Base-by-base conservation (phyloP, 2,797 vertebrate species). In the Columba guinea region DNA sequence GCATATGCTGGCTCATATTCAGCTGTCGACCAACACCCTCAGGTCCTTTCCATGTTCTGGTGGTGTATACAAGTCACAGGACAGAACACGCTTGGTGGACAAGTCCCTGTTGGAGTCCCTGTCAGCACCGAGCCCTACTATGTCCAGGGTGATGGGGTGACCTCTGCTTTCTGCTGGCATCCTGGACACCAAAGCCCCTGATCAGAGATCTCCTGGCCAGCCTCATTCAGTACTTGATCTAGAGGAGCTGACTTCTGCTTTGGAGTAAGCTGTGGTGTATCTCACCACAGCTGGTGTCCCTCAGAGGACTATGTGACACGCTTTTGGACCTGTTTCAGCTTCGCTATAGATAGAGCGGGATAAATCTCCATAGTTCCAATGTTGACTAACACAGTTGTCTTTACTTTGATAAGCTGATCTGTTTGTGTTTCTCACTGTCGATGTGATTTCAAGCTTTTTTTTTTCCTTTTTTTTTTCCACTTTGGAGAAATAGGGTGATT, bases 371-470 rank as follows among this genome's bases (percentile, higher is more conserved):
- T 16, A 24, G 48, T 41, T 63, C 51, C 55, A 15, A 32, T 5
- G 1, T 2, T 93, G 68, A 73, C 17, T 75, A 80, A 67, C 60
- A 48, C 9, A 4, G 49, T 69, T 68, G 82, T 18, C 79, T 84
- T 44, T 63, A 11, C 52, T 89, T 19, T 2, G 8, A 32, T 84
- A 44, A 91, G 71, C 69, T 59, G 67, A 22, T 68, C 73, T 79
- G 68, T 75, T 87, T 68, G 80, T 84, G 55, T 76, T 91, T 69
- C 78, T 84, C 75, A 23, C 67, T 85, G 30, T 24, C 75, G 87
- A 37, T 74, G 53, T 56, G 76, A 58, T 78, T 83, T 59, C 19
- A 7, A 76, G 70, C 24, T 56, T 20, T 65, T 32, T 41, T 51
- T 46, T 46, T 20, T 20, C 7, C 16, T 51, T 41, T 20, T 65